Evolutionary conservation across 1,140 invertebrate species (phyloP), one percentile per base, ranked within the genome.

Genomic region (Hyles vespertilio): DNA sequence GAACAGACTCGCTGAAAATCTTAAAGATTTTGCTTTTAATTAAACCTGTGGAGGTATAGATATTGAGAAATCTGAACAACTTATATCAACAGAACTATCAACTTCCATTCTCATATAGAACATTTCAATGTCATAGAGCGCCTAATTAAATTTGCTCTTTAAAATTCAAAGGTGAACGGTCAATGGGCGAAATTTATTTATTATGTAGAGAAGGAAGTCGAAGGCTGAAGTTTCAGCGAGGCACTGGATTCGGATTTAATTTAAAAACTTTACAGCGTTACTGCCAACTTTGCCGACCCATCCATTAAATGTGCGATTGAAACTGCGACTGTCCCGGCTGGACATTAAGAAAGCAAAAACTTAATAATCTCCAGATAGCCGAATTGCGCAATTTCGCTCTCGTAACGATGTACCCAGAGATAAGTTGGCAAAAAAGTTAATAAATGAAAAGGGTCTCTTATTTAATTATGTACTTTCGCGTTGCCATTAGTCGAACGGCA

Each of bases 251-350:
- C 57, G 12, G 55, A 65, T 59, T 65, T 58, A 71, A 71, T 71
- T 68, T 68, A 71, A 71, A 70, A 71, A 71, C 65, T 71, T 71
- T 58, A 59, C 32, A 61, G n/a, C 22, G 36, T 40, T 40, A 8
- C 48, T 56, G 60, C 47, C 22, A 45, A 58, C 55, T 67, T 58
- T 8, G 40, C 22, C 32, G 53, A 52, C 50, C 54, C 36, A 36
- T 56, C 56, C 53, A 40, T 40, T 64, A 64, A 70, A 63, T 56
- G 62, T 59, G 57, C 52, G 48, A n/a, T 56, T 47, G 9, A 32
- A 51, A 51, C 50, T 60, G 33, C 11, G 53, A 47, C 56, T 32
- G 43, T 48, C 53, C 12, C 33, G 45, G 34, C 43, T 47, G 44
- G 47, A 63, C 47, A 58, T 58, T 56, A 58, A 63, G 52, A 59